Evolutionary conservation across 2,113 vertebrate species (phyloP).

Genomic region (Ctenomys sociabilis): DNA sequence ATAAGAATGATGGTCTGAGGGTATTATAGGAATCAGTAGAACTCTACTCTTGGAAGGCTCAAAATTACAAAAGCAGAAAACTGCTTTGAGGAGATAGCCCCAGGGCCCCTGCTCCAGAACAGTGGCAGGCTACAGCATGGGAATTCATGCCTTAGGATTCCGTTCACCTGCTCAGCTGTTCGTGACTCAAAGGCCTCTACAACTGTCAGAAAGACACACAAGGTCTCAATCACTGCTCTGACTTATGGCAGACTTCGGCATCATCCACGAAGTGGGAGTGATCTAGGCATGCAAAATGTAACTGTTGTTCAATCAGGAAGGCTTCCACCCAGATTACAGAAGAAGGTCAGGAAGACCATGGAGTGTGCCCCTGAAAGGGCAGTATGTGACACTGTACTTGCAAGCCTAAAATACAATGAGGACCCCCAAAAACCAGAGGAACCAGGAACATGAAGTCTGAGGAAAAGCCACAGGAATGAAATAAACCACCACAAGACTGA

Average conservation of each 20-base stretch:
- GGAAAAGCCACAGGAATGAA: not conserved
- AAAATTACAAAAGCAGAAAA: not conserved
- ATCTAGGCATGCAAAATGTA: not conserved
- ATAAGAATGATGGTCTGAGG: not conserved
- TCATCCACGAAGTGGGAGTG: not conserved
- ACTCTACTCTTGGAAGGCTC: not conserved
- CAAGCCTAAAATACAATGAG: not conserved
- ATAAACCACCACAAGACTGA: not conserved
- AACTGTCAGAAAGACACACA: not conserved
- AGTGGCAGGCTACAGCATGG: not conserved
- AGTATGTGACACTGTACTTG: not conserved
- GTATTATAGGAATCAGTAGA: not conserved
- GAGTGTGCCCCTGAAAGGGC: not conserved
- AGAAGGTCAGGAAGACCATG: not conserved
- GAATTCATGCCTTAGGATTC: not conserved
- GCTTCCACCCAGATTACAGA: not conserved
- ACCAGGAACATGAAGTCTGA: not conserved
- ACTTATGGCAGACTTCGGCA: not conserved
- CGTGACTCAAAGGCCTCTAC: not conserved
- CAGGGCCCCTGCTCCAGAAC: not conserved
- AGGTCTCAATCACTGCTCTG: not conserved
- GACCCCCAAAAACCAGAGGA: not conserved
- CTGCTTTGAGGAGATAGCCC: not conserved
- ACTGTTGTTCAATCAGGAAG: not conserved
- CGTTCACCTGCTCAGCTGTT: not conserved